Evolutionary conservation across 2,113 vertebrate species (phyloP).

Genomic region (Hippocampus barbouri): DNA sequence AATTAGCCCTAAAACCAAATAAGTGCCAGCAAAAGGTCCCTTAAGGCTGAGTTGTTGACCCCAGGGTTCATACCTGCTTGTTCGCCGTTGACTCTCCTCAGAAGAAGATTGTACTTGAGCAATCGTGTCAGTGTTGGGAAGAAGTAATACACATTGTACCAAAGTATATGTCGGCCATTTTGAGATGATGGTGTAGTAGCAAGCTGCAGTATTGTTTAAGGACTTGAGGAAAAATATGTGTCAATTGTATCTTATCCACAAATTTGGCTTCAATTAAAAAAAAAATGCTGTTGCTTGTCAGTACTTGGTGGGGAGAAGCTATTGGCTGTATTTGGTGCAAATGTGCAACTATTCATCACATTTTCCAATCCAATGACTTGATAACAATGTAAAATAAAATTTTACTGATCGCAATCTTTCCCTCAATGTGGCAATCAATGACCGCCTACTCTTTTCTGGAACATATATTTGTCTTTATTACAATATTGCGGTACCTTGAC

Average conservation of each 20-base stretch:
- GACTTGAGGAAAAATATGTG: conserved; percentile 43
- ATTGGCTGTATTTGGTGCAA: background rate
- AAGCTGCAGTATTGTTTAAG: conserved; percentile 54
- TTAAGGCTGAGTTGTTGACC: conserved; percentile 15
- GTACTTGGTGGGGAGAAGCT: conserved; percentile 9
- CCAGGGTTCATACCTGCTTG: conserved; percentile 26
- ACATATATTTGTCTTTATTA: conserved; percentile 23
- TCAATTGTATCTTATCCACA: conserved; percentile 43
- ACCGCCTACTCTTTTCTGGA: conserved; percentile 17
- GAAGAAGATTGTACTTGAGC: conserved; percentile 17
- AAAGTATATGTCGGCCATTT: conserved; percentile 35
- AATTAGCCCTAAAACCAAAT: conserved; percentile 37
- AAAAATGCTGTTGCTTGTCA: background rate
- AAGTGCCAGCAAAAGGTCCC: conserved; percentile 27
- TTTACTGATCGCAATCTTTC: conserved; percentile 5
- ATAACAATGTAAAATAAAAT: background rate
- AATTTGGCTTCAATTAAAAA: conserved; percentile 22
- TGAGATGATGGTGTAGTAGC: conserved; percentile 39
- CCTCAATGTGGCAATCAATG: conserved; percentile 15
- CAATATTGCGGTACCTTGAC: conserved; percentile 27
- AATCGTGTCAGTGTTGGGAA: conserved; percentile 7
- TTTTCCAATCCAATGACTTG: background rate
- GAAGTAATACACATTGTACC: conserved; percentile 25
- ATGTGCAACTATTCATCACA: conserved; percentile 8
- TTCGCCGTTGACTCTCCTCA: conserved; percentile 3